A percentile compares a stretch with the other conserved stretches of the same genome.
Conservation (phyloP, 2,113 vertebrate genomes). For the Vombatus ursinus region DNA sequence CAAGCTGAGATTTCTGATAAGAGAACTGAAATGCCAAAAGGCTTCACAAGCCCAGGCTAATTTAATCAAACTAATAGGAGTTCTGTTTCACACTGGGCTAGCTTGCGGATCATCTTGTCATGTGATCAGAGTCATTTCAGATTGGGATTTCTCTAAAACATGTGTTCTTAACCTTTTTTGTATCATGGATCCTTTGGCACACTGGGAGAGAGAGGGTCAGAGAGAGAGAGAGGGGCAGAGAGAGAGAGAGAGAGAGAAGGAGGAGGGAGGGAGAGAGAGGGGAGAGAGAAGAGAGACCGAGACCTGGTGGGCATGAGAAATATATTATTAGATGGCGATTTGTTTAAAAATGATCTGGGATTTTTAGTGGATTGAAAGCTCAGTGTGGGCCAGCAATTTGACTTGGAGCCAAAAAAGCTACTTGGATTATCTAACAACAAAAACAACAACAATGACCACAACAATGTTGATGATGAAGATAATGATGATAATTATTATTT, state of each 20-base stretch:
- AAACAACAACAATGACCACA: too few species aligned
- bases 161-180: not conserved
- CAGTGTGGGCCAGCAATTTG: not conserved
- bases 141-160: not conserved
- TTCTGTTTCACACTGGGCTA: not conserved
- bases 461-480: not conserved
- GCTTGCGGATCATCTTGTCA: not conserved
- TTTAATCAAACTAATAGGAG: not conserved
- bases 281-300: not conserved
- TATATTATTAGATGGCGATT: not conserved
- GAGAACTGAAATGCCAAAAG: not conserved
- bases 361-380: not conserved
- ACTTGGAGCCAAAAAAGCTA: not conserved
- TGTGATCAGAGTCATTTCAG: not conserved
- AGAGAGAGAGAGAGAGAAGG: not conserved
- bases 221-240: not conserved
- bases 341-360: too few species aligned
- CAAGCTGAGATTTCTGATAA: not conserved
- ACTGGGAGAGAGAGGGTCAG: too few species aligned
- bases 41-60: not conserved
- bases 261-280: not conserved
- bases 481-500: not conserved
- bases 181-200: not conserved
- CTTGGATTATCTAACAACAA: not conserved
- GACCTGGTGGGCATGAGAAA: not conserved